These are phyloP conservation scores for Galerucella nymphaeae DNA, from an alignment of 2,888 invertebrate species.

Conservation along the genomic window DNA sequence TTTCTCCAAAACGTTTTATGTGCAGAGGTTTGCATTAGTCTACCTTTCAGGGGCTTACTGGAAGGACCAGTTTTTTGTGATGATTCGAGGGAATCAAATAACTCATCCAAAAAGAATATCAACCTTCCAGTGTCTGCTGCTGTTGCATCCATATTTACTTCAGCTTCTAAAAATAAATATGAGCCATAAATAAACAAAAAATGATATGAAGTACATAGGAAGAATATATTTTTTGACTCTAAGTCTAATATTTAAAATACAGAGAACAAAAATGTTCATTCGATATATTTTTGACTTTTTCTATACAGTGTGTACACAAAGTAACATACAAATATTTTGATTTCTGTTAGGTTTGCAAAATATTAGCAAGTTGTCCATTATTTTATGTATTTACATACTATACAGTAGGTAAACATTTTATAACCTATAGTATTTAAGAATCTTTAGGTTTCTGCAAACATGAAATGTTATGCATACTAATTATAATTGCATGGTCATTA, in stretches of 20 bases:
- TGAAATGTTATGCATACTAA: background rate
- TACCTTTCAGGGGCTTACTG: conserved; percentile 20
- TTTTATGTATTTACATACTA: background rate
- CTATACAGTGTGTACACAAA: no score
- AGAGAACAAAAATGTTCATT: background rate
- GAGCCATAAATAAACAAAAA: background rate
- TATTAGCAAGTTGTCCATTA: no score
- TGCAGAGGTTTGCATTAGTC: conserved; percentile 18
- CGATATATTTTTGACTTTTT: background rate
- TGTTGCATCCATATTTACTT: background rate
- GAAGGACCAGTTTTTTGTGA: conserved; percentile 21
- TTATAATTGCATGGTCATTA: background rate
- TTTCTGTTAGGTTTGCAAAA: no score
- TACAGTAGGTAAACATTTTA: background rate
- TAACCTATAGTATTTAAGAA: background rate
- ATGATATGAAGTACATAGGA: background rate
- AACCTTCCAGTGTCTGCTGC: conserved; percentile 7
- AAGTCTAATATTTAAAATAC: background rate
- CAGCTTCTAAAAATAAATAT: background rate
- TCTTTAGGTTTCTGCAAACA: background rate
- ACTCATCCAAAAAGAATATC: conserved; percentile 23
- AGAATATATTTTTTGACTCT: background rate
- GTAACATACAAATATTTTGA: no score
- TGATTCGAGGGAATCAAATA: conserved; percentile 30
- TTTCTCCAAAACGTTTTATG: conserved; percentile 22